A percentile compares a stretch with the other conserved stretches of the same genome.
These are phyloP conservation scores for Deroplatys truncata DNA, from an alignment of 2,888 invertebrate genomes.

Conservation along the genomic window DNA sequence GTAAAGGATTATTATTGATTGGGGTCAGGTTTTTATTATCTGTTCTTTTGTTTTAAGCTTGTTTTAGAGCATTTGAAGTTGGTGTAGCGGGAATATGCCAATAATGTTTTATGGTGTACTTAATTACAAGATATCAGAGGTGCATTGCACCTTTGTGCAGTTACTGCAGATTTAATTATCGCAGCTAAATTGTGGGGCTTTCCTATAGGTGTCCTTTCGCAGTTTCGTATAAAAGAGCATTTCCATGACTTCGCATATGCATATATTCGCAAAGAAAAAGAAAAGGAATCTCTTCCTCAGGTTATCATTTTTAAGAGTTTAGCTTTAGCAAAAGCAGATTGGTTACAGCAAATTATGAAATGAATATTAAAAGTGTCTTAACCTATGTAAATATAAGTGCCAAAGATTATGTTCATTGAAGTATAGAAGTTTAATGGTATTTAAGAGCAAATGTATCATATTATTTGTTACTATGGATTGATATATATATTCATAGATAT, in stretches of 20 bases:
- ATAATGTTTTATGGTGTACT: not conserved
- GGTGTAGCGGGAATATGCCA: not conserved
- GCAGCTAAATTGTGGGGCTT: not conserved
- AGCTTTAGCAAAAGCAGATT: not conserved
- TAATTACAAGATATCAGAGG: not conserved
- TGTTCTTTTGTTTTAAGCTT: not conserved
- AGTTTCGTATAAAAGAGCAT: not conserved
- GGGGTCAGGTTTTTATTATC: not conserved
- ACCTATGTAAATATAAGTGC: constrained; percentile 5
- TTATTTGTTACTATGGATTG: not conserved
- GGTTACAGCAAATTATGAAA: not conserved
- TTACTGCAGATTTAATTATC: not conserved
- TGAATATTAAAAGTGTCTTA: constrained; percentile 4
- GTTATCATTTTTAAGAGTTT: not conserved
- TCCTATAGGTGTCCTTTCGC: not conserved
- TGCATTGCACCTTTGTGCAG: not conserved
- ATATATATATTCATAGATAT: not conserved
- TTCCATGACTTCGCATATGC: not conserved
- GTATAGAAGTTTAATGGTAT: not conserved
- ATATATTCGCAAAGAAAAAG: not conserved
- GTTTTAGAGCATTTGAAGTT: not conserved
- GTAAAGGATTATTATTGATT: not conserved
- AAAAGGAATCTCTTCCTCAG: not conserved
- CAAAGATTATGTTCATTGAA: not conserved
- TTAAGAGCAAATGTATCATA: not conserved